Evolutionary conservation across 2,888 invertebrate species (phyloP), one percentile per base, ranked within the genome.

Genomic region (Abrostola tripartita): DNA sequence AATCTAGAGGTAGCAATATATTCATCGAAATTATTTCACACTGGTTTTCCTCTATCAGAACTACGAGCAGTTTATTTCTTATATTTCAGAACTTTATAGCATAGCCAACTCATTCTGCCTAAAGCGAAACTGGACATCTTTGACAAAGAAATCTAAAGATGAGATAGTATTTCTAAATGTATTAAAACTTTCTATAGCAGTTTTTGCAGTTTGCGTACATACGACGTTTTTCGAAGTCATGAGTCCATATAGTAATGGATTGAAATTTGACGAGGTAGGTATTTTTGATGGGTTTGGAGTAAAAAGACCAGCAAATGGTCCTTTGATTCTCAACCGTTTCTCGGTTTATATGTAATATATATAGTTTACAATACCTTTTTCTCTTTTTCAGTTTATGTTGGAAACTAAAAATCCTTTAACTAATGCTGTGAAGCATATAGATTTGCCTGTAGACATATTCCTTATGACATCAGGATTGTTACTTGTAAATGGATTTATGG

Each of bases 211-310:
- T 0, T 0, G 0, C 9, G 5, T 5, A 0, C 71, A 72, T 10
- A 58, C 65, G 5, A 10, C 7, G 0, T 38, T 58, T 0, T 65
- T 72, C 12, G 36, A 61, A 71, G 5, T 58, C 0, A 47, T 47
- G 38, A 65, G 54, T 7, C 71, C 65, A 0, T n/a, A 61, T 5
- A 72, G 76, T 14, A 76, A 72, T 47, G 76, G 71, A 1, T 2
- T 55, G 5, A 0, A 37, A 8, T 47, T 61, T 42, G 71, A 72
- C 14, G 38, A 44, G 8, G 71, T 65, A 54, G 42, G 44, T 7
- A 12, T 1, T 14, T 8, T 8, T 40, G 40, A 9, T 40, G 11
- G 40, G 10, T 40, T 40, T 10, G 9, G 40, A 9, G 40, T 9
- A 9, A 9, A 40, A 40, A 1, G 10, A 40, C 41, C n/a, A 41